Conservation (phyloP, 2,113 vertebrate genomes). For the Siniperca chuatsi region DNA sequence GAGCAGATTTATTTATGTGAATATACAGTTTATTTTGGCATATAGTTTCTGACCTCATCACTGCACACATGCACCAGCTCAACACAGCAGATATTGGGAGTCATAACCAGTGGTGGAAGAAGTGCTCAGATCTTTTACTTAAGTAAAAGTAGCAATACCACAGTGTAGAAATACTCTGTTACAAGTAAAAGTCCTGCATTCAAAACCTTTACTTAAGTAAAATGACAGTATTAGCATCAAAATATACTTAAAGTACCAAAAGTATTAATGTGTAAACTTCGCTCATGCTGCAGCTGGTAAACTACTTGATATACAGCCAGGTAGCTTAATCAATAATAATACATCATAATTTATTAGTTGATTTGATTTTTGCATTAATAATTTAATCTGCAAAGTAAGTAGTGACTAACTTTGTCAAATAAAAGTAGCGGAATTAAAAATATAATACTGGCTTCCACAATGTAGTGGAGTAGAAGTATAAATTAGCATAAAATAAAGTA, state of each 20-base stretch:
- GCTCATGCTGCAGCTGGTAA: too few relatives aligned
- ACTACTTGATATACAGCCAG: too few relatives aligned
- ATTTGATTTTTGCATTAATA: too few relatives aligned
- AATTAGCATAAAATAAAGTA: neutral
- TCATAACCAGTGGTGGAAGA: neutral
- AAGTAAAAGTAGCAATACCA: neutral
- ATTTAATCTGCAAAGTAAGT: neutral
- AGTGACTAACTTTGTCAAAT: too few relatives aligned
- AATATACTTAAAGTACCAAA: too few relatives aligned
- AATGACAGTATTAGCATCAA: too few relatives aligned
- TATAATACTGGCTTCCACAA: neutral
- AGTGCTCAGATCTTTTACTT: neutral
- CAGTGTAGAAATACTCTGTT: neutral
- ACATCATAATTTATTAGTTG: neutral
- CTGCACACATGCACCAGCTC: constrained; percentile 22
- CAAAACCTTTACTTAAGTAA: too few relatives aligned
- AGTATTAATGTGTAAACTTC: too few relatives aligned
- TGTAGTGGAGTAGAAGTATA: neutral
- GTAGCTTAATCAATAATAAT: too few relatives aligned
- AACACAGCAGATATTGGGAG: neutral
- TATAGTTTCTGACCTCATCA: constrained; percentile 6
- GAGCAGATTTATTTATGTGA: constrained; percentile 35
- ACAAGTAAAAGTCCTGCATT: too few relatives aligned
- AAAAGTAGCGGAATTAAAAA: neutral
- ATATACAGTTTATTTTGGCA: constrained; percentile 47